Conservation (phyloP, 1,140 invertebrate genomes). For the Gryllus bimaculatus region DNA sequence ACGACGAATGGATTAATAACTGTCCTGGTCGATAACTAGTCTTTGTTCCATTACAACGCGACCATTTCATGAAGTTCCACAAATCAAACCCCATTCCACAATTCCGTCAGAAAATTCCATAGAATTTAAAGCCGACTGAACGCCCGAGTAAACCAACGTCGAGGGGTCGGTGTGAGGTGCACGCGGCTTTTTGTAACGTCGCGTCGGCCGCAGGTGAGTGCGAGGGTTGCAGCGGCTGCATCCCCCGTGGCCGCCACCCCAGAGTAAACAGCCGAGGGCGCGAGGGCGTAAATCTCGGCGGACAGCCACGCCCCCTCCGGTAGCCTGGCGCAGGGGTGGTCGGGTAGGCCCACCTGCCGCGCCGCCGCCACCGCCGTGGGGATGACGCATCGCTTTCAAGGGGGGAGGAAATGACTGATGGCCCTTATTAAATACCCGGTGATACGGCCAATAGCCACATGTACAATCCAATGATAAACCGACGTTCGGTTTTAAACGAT, state of each 20-base stretch:
- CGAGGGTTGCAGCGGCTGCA: no score
- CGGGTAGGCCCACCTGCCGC: background rate
- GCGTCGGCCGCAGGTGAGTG: background rate
- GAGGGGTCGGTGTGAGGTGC: background rate
- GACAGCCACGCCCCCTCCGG: conserved; percentile 1
- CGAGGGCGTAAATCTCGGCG: background rate
- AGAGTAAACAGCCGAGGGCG: background rate
- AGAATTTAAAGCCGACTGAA: no score
- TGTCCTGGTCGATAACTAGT: no score
- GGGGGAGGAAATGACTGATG: background rate
- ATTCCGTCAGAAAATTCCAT: no score
- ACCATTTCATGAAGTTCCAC: no score
- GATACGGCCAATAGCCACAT: background rate
- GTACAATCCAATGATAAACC: background rate
- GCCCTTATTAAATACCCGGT: background rate
- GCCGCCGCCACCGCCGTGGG: no score
- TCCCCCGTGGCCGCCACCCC: background rate
- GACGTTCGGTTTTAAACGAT: background rate
- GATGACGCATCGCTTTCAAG: background rate
- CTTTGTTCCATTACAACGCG: no score
- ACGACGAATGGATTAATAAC: no score
- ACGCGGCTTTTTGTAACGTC: background rate
- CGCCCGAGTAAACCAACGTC: background rate
- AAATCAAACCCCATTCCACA: no score
- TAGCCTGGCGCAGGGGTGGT: background rate